A percentile compares a stretch with the other conserved stretches of the same genome.
These are phyloP conservation scores for Seriola aureovittata DNA, from an alignment of 2,113 vertebrate species.

Conservation along the genomic window DNA sequence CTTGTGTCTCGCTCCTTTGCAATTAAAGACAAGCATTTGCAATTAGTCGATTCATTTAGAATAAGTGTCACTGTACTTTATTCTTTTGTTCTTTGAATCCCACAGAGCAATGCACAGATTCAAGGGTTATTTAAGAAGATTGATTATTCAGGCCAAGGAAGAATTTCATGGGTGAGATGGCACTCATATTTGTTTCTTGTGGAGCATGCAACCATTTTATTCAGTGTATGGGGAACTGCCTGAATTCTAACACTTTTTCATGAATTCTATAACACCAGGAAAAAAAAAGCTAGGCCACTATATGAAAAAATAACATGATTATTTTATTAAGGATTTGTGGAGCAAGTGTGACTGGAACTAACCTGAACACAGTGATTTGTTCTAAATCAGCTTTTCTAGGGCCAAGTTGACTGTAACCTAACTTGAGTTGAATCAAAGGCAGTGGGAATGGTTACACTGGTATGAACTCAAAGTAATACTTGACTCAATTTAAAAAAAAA, in stretches of 20 bases:
- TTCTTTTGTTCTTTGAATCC: slow-evolving; percentile 63
- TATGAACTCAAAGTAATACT: not conserved
- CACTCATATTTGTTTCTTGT: slow-evolving; percentile 38
- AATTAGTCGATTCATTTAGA: slow-evolving; percentile 31
- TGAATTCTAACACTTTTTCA: not conserved
- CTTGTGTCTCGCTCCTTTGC: not conserved
- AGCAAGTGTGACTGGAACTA: slow-evolving; percentile 3
- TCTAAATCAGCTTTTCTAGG: not conserved
- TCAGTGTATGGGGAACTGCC: slow-evolving; percentile 1
- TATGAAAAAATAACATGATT: slow-evolving; percentile 19
- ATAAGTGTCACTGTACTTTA: slow-evolving; percentile 7
- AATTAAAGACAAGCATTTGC: slow-evolving; percentile 7
- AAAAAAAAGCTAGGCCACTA: not conserved
- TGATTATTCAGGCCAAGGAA: slow-evolving; percentile 80
- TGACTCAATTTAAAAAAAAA: not conserved
- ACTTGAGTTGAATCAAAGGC: not conserved
- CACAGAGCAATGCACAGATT: slow-evolving; percentile 84
- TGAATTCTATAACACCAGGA: slow-evolving; percentile 5
- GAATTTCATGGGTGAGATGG: slow-evolving; percentile 83
- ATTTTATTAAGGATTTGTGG: slow-evolving; percentile 22
- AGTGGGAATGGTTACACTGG: not conserved
- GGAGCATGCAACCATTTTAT: slow-evolving; percentile 34
- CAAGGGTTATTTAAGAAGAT: slow-evolving; percentile 87
- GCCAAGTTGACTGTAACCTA: not conserved
- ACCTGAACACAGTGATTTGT: not conserved